Evolutionary conservation across 2,888 invertebrate genomes (phyloP).

Genomic region (Pogonocherus hispidulus): DNA sequence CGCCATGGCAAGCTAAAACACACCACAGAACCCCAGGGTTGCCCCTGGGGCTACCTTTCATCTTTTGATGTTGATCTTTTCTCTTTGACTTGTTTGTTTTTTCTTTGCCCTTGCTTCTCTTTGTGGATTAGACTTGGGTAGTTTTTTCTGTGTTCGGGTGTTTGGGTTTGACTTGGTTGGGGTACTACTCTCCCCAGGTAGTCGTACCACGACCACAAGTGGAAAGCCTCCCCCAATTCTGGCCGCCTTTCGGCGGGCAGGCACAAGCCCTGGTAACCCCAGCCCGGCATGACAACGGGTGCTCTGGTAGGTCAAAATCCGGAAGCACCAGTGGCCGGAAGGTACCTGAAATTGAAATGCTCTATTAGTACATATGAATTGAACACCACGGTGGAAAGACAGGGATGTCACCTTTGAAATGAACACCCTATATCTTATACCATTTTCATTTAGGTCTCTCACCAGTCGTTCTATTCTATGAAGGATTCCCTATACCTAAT

Average conservation of each 20-base stretch:
- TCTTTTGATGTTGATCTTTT: not conserved
- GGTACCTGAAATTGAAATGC: not conserved
- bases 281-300: not conserved
- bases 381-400: too few species aligned
- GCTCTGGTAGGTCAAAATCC: conserved; percentile 6
- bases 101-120: too few species aligned
- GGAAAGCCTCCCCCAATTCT: conserved; percentile 4
- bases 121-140: not conserved
- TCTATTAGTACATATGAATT: too few species aligned
- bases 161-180: not conserved
- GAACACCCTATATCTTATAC: too few species aligned
- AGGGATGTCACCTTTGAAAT: too few species aligned
- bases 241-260: conserved; percentile 1
- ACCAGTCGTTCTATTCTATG: too few species aligned
- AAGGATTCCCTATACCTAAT: too few species aligned
- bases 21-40: not conserved
- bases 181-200: not conserved
- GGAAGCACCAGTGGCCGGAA: not conserved
- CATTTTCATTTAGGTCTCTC: too few species aligned
- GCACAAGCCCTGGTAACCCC: conserved; percentile 2
- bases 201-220: not conserved
- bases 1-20: not conserved
- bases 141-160: not conserved
- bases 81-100: too few species aligned
- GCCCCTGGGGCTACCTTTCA: not conserved